A percentile compares a stretch with the other conserved stretches of the same genome.
phyloP scores from a whole-genome alignment of 1,140 invertebrate genomes.

The Octopus bimaculoides region DNA sequence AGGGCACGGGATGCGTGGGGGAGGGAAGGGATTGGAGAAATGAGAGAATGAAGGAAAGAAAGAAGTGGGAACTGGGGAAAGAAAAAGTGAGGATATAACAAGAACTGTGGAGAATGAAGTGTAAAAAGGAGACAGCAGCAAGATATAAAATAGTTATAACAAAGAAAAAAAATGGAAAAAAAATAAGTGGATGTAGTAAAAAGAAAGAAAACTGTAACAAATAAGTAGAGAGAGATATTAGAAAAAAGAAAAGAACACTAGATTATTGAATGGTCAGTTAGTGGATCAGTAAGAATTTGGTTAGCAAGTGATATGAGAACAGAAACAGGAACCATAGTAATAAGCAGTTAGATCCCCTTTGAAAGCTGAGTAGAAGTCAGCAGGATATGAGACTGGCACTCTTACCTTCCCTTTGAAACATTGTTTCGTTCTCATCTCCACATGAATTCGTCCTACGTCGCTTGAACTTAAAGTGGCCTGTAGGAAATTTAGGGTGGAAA shows the following conservation, averaged over 20 bases:
- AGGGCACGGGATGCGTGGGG: no score
- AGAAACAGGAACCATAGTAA: not conserved
- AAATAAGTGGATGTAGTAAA: not conserved
- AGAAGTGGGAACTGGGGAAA: not conserved
- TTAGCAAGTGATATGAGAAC: not conserved
- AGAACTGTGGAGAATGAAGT: not conserved
- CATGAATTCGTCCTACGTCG: conserved; percentile 6
- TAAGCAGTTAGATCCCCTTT: no score
- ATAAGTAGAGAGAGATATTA: not conserved
- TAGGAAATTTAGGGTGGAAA: not conserved
- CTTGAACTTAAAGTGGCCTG: not conserved
- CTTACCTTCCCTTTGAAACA: not conserved
- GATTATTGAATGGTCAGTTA: no score
- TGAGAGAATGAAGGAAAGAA: not conserved
- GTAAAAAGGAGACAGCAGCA: not conserved
- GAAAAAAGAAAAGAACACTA: conserved; percentile 10
- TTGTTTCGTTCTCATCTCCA: not conserved
- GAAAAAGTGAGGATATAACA: conserved; percentile 2
- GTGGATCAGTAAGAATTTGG: no score
- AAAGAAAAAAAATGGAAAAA: not conserved
- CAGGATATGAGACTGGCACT: not conserved
- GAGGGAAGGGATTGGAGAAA: not conserved
- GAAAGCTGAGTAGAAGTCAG: not conserved
- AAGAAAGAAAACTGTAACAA: not conserved
- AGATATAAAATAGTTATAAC: conserved; percentile 6